Percentiles rank a stretch among this genome's conserved stretches.
These are phyloP conservation scores for Synergus gifuensis DNA, from an alignment of 2,888 invertebrate species.

Conservation along the genomic window DNA sequence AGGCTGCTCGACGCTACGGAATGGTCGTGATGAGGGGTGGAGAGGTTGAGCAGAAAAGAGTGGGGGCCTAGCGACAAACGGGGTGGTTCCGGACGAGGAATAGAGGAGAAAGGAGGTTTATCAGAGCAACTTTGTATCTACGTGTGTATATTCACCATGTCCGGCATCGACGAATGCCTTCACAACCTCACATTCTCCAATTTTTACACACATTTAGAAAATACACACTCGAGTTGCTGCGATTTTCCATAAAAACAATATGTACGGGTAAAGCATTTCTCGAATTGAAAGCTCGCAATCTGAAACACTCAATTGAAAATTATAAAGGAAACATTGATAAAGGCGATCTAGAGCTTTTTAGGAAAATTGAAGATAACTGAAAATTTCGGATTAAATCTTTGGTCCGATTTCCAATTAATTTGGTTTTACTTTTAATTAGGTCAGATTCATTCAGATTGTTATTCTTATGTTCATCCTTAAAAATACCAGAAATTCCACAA, in stretches of 20 bases:
- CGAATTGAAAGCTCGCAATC: neutral
- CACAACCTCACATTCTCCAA: neutral
- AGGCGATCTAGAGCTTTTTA: neutral
- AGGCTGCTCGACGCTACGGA: conserved; percentile 61
- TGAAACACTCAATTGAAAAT: neutral
- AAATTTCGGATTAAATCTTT: too few species aligned
- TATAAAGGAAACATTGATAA: neutral
- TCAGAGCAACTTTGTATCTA: conserved; percentile 62
- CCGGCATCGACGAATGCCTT: conserved; percentile 50
- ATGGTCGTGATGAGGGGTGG: conserved; percentile 56
- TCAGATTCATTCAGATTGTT: too few species aligned
- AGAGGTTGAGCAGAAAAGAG: conserved; percentile 36
- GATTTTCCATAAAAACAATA: neutral
- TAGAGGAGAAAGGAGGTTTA: conserved; percentile 57
- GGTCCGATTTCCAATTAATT: too few species aligned
- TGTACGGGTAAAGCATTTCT: neutral
- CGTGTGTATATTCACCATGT: conserved; percentile 49
- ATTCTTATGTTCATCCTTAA: too few species aligned
- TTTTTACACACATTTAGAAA: neutral
- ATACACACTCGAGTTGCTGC: neutral
- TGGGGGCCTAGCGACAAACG: conserved; percentile 43
- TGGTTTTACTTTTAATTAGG: too few species aligned
- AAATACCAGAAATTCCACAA: too few species aligned
- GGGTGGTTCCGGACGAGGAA: conserved; percentile 44
- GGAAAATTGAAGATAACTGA: neutral